phyloP scores from a whole-genome alignment of 2,888 invertebrate species.

The Sarcophaga carnaria region DNA sequence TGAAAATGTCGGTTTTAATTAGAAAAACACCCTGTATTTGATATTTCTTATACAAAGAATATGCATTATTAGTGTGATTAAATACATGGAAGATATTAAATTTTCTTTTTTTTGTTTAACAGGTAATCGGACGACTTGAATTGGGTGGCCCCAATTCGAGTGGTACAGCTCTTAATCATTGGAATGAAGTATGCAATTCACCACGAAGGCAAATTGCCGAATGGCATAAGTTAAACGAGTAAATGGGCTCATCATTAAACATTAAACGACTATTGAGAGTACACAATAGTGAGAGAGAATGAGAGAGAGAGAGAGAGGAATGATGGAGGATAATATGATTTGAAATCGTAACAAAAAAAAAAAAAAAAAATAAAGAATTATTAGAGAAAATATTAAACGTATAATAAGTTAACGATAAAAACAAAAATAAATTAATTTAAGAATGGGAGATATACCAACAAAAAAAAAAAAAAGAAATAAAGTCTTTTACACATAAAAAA shows the following conservation, averaged over 20 bases:
- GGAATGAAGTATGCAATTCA: slow-evolving; percentile 98
- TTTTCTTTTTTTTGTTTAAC: neutral
- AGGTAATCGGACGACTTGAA: slow-evolving; percentile 98
- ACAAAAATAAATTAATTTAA: slow-evolving; percentile 69
- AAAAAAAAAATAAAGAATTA: slow-evolving; percentile 31
- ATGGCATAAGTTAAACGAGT: slow-evolving; percentile 99
- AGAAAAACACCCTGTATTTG: no score
- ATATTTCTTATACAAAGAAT: no score
- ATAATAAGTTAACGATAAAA: slow-evolving; percentile 62
- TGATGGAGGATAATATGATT: slow-evolving; percentile 38
- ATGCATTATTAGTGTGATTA: no score
- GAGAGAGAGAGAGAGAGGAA: slow-evolving; percentile 10
- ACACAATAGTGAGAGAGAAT: slow-evolving; percentile 2
- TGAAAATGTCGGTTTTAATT: no score
- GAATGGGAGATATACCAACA: slow-evolving; percentile 31
- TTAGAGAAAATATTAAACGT: slow-evolving; percentile 57
- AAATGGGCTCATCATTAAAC: slow-evolving; percentile 73
- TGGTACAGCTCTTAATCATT: slow-evolving; percentile 94
- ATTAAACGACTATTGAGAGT: neutral
- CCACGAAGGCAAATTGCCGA: slow-evolving; percentile 99
- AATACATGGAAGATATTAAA: no score
- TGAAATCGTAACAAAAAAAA: slow-evolving; percentile 43
- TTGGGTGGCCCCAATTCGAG: slow-evolving; percentile 91
- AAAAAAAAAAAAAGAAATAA: slow-evolving; percentile 47
- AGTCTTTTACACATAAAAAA: slow-evolving; percentile 59